Evolutionary conservation across 2,888 invertebrate genomes (phyloP), one percentile per base, ranked within the genome.

Genomic region (Epistrophe eligans): DNA sequence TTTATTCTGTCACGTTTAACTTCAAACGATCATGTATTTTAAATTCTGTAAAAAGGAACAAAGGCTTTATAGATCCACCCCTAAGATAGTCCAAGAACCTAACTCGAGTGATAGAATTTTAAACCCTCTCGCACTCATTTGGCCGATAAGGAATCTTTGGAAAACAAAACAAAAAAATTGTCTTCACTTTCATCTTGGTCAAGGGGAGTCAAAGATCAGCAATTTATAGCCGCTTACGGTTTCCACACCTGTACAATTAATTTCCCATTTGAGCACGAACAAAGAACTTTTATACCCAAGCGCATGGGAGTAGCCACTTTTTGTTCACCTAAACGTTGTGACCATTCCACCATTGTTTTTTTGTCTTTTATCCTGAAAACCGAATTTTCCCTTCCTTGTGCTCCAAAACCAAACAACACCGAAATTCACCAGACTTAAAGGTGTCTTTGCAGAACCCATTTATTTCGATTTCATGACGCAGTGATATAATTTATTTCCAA

Each of bases 211-310:
- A 76, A 62, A 58, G 67, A 79, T 79, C 72, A 76, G 74, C 71
- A 74, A 83, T 87, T 83, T 79, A 87, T 67, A 87, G 50, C 83
- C 83, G 79, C 87, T 72, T 83, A 83, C 76, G 80, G 83, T 76
- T 83, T 83, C 83, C 74, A 87, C 87, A 83, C 87, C 87, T 87
- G 79, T 87, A 76, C 87, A 87, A 87, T 87, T 87, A 83, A 87
- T 87, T 83, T 72, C 77, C 77, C 70, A 79, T 82, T 82, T 74
- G 40, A 74, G 10, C 52, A 32, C 70, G 74, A 79, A 83, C 83
- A 83, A 87, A 67, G 82, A 19, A 57, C 43, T 60, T 10, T 19
- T 32, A 3, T 28, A 60, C 3, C 38, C 40, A 85, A 55, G 55
- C n/a, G 64, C 28, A 82, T 79, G 72, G 85, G 87, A 83, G 87